These are phyloP conservation scores for Mastacembelus armatus DNA, from an alignment of 2,797 vertebrate genomes.

Conservation along the genomic window DNA sequence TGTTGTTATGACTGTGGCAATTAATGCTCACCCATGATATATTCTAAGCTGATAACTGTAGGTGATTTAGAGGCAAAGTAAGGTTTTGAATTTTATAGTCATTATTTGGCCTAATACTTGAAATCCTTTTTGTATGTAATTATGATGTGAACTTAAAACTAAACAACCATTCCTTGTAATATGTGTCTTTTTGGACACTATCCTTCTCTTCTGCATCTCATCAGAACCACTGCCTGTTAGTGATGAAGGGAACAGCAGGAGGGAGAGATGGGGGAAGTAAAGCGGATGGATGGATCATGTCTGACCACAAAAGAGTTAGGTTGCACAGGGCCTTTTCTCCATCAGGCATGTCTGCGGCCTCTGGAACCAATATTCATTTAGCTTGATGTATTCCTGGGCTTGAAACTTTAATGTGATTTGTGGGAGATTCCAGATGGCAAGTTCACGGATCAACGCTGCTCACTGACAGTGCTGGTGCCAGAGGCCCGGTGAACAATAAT, in stretches of 20 bases:
- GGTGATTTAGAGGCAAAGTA: constrained; percentile 37
- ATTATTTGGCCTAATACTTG: background rate
- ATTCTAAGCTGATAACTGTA: constrained; percentile 22
- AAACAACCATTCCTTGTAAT: constrained; percentile 11
- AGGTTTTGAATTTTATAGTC: constrained; percentile 2
- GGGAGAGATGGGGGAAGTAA: constrained; percentile 46
- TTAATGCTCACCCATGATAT: constrained; percentile 33
- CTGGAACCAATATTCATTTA: constrained; percentile 87
- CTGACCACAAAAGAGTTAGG: constrained; percentile 81
- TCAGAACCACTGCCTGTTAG: constrained; percentile 52
- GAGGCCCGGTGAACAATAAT: constrained; percentile 84
- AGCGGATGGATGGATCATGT: constrained; percentile 75
- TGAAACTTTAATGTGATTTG: constrained; percentile 90
- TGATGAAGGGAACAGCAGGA: constrained; percentile 56
- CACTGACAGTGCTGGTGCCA: constrained; percentile 84
- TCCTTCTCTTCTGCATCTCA: constrained; percentile 34
- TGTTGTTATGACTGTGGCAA: constrained; percentile 39
- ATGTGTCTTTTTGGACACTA: constrained; percentile 18
- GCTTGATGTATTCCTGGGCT: constrained; percentile 86
- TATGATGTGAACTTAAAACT: background rate
- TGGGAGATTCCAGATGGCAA: constrained; percentile 88
- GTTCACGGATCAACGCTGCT: constrained; percentile 86
- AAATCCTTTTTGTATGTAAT: background rate
- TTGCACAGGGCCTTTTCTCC: constrained; percentile 73
- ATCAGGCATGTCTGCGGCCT: constrained; percentile 78